These are phyloP conservation scores for Parnassius apollo DNA, from an alignment of 2,888 invertebrate genomes.

Conservation along the genomic window DNA sequence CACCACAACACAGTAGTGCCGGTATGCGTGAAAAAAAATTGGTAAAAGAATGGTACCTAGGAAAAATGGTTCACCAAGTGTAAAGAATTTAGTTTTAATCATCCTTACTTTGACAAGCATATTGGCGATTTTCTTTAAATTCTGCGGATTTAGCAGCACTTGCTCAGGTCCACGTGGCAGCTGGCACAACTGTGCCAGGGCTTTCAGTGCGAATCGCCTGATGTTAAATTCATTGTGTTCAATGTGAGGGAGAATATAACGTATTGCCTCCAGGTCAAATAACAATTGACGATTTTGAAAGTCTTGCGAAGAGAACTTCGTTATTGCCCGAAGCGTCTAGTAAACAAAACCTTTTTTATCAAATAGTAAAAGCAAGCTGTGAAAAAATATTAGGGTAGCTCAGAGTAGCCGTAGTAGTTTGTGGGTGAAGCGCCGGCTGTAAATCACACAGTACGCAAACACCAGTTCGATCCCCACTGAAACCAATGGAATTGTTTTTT, in stretches of 20 bases:
- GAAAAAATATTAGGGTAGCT: no score
- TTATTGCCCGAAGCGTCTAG: slow-evolving; percentile 70
- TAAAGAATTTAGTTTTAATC: no score
- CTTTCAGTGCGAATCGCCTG: slow-evolving; percentile 74
- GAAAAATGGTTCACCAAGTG: no score
- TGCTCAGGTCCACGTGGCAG: slow-evolving; percentile 69
- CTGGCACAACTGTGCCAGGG: slow-evolving; percentile 75
- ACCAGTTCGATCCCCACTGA: no score
- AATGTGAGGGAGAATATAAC: slow-evolving; percentile 58
- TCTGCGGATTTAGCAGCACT: slow-evolving; percentile 57
- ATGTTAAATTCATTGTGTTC: slow-evolving; percentile 65
- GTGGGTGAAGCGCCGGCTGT: no score
- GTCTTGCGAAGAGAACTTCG: slow-evolving; percentile 70
- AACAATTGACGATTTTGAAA: slow-evolving; percentile 58
- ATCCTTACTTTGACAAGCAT: slow-evolving; percentile 60
- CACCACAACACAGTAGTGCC: no score
- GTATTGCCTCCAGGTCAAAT: slow-evolving; percentile 56
- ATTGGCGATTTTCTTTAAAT: slow-evolving; percentile 63
- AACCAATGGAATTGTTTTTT: no score
- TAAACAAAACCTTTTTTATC: not conserved
- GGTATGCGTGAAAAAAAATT: no score
- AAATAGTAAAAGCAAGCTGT: no score
- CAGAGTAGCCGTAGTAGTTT: no score
- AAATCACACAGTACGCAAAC: no score
- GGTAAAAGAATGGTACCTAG: no score